phyloP scores from a whole-genome alignment of 2,113 vertebrate species.

The Argyrosomus japonicus region DNA sequence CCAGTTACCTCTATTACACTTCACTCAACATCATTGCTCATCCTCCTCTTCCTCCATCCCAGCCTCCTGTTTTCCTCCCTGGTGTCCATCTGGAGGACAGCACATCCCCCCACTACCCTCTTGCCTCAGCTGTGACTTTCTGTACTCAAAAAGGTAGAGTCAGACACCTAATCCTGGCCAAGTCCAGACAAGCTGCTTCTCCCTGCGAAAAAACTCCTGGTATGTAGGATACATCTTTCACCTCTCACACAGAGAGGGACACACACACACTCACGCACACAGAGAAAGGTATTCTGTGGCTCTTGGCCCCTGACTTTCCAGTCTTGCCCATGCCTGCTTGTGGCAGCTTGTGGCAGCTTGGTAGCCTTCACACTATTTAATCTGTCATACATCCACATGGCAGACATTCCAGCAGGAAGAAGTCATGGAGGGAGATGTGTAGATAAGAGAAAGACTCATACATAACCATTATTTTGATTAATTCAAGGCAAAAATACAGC shows the following conservation, averaged over 20 bases:
- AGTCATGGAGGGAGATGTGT: slow-evolving; percentile 29
- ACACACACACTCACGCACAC: slow-evolving; percentile 39
- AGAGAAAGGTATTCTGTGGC: slow-evolving; percentile 54
- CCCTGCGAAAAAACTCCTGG: slow-evolving; percentile 64
- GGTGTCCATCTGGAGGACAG: slow-evolving; percentile 7
- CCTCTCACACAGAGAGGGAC: slow-evolving; percentile 60
- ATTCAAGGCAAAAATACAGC: background rate
- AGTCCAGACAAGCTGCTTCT: slow-evolving; percentile 80
- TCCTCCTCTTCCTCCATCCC: background rate
- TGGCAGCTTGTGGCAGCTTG: slow-evolving; percentile 65
- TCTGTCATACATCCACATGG: slow-evolving; percentile 61
- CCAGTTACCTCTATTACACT: background rate
- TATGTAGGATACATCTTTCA: slow-evolving; percentile 77
- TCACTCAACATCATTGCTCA: background rate
- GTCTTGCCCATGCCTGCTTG: slow-evolving; percentile 69
- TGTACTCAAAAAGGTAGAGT: slow-evolving; percentile 57
- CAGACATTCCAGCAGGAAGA: slow-evolving; percentile 61
- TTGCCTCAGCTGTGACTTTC: slow-evolving; percentile 42
- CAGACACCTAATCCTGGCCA: slow-evolving; percentile 72
- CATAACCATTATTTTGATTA: slow-evolving; percentile 28
- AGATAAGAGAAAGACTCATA: slow-evolving; percentile 24
- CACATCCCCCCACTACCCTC: background rate
- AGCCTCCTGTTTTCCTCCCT: background rate
- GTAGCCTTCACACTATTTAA: slow-evolving; percentile 33
- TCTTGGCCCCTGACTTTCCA: slow-evolving; percentile 58